Evolutionary conservation across 2,888 invertebrate genomes (phyloP), one percentile per base, ranked within the genome.

Genomic region (Nymphalis urticae): DNA sequence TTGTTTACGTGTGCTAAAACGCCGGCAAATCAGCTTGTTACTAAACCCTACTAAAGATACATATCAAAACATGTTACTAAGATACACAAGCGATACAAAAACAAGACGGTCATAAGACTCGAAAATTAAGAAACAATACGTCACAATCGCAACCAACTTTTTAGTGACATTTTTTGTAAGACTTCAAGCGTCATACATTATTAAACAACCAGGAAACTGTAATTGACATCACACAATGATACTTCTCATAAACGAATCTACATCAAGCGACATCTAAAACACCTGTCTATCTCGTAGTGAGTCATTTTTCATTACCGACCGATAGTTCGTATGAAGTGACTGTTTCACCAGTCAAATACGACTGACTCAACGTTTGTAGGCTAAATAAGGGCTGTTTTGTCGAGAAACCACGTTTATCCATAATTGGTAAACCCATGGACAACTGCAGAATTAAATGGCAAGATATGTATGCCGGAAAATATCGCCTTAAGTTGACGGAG

Each of bases 371-470:
- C 74, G 70, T 64, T 69, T 71, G 77, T 80, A 72, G 68, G 79
- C 89, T 90, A 85, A 88, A 92, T 89, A 90, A 89, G 89, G 90
- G 86, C 82, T 82, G 83, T 80, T 85, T 83, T 83, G 82, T 76
- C 80, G 83, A 84, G 85, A 81, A 84, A 85, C 84, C 80, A 72
- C 82, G 82, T 87, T 84, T 87, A 80, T 80, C 90, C 88, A 80
- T 87, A 86, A 78, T 82, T 81, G 89, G 90, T 66, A 73, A 81
- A 72, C 74, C 81, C 86, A 86, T 78, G 87, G 85, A 84, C 83
- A 73, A 72, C 76, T 71, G 76, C 76, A 60, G 75, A 83, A 85
- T 64, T 76, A 85, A 82, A 89, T 82, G 88, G 88, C 78, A 84
- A 84, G 84, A 83, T 85, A 88, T 88, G 86, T 85, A 88, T 88